A percentile compares a stretch with the other conserved stretches of the same genome.
These are phyloP conservation scores for Ceratotherium simum DNA, from an alignment of 2,113 vertebrate genomes.

Conservation along the genomic window DNA sequence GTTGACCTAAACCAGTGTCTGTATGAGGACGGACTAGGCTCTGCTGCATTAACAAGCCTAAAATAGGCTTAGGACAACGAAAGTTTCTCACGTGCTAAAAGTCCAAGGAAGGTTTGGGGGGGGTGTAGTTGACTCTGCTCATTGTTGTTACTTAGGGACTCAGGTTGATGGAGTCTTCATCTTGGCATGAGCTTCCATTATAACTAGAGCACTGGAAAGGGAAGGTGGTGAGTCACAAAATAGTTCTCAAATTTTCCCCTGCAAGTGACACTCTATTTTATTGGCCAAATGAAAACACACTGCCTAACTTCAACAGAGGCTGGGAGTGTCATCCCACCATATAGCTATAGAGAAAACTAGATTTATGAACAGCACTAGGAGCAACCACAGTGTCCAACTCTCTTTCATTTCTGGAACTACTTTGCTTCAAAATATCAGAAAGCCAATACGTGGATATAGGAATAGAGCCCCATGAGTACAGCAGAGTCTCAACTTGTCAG, in stretches of 20 bases:
- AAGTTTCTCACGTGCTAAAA: neutral
- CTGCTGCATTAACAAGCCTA: neutral
- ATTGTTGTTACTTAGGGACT: neutral
- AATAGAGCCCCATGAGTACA: neutral
- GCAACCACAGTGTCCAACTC: neutral
- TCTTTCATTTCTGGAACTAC: neutral
- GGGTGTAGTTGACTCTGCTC: neutral
- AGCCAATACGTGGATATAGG: neutral
- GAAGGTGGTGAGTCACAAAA: neutral
- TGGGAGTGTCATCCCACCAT: neutral
- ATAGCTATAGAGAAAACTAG: neutral
- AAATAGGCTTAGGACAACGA: neutral
- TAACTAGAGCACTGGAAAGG: neutral
- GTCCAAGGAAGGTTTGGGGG: fast-evolving
- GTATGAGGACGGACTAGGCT: neutral
- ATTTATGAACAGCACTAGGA: neutral
- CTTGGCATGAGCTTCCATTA: neutral
- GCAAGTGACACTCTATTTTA: neutral
- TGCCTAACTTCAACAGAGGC: neutral
- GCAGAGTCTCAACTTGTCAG: neutral
- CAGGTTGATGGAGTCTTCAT: neutral
- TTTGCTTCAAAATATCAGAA: conserved; percentile 11
- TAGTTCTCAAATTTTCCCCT: neutral
- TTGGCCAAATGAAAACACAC: neutral
- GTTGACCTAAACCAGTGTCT: neutral